A percentile compares a stretch with the other conserved stretches of the same genome.
phyloP scores from a whole-genome alignment of 2,113 vertebrate genomes.

The Aphyosemion australe region DNA sequence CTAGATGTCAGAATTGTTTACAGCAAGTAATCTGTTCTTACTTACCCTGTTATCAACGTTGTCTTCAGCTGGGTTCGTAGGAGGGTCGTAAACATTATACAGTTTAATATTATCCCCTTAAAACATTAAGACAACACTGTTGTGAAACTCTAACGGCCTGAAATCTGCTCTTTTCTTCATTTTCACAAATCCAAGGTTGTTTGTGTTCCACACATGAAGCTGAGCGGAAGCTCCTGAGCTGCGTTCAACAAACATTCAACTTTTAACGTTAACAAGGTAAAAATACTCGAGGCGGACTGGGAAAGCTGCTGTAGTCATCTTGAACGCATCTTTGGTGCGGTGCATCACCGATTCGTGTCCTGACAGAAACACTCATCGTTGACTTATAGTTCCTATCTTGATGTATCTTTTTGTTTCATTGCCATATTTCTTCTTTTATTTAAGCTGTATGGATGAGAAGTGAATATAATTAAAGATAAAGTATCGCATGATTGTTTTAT shows the following conservation, averaged over 20 bases:
- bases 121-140: neutral
- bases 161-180: neutral
- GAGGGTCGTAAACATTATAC: neutral
- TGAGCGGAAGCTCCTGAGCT: neutral
- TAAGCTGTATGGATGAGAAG: neutral
- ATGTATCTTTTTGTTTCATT: neutral
- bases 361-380: neutral
- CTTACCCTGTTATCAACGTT: too few species aligned
- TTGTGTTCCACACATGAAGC: neutral
- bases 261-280: neutral
- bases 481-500: neutral
- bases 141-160: neutral
- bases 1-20: too few species aligned
- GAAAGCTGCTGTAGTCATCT: neutral
- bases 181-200: slow-evolving; percentile 22
- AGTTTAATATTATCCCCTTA: neutral
- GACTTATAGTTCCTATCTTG: slow-evolving; percentile 19
- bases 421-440: neutral
- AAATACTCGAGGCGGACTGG: neutral
- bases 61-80: neutral
- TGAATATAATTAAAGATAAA: neutral
- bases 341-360: slow-evolving; percentile 39
- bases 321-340: slow-evolving; percentile 5
- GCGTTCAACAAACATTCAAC: neutral
- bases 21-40: too few species aligned